A percentile compares a stretch with the other conserved stretches of the same genome.
Conservation (phyloP, 2,113 vertebrate genomes). For the Calidris pugnax region DNA sequence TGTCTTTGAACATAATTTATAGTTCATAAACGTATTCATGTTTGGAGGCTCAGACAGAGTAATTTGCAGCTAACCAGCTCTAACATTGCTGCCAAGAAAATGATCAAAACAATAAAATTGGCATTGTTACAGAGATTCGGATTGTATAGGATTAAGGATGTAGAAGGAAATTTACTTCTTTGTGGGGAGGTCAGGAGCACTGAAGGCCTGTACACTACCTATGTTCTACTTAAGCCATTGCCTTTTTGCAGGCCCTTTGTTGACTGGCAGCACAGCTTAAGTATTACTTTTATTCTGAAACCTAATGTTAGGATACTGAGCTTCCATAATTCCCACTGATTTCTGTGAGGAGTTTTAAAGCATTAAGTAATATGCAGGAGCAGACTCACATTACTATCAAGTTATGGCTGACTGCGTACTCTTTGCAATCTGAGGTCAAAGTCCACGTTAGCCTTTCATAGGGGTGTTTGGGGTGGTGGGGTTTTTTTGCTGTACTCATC, state of each 20-base stretch:
- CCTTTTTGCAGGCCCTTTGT: not conserved
- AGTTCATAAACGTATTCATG: constrained; percentile 15
- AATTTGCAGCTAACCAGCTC: constrained; percentile 44
- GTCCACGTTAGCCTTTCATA: not conserved
- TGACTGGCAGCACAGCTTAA: not conserved
- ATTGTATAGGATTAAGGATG: constrained; percentile 20
- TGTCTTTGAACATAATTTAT: constrained; percentile 40
- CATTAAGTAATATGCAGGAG: not conserved
- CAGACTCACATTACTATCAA: not conserved
- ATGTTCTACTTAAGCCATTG: not conserved
- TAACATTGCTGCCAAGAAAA: constrained; percentile 37
- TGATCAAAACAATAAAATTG: constrained; percentile 44
- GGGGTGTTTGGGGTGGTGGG: rapidly evolving
- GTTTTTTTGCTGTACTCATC: not conserved
- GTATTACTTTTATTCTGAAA: not conserved
- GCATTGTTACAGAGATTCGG: constrained; percentile 44
- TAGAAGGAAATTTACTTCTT: not conserved
- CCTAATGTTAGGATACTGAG: not conserved
- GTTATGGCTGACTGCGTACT: not conserved
- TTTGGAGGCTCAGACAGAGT: constrained; percentile 9
- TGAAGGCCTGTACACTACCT: not conserved
- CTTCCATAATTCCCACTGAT: not conserved
- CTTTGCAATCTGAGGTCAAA: not conserved
- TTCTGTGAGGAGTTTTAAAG: not conserved
- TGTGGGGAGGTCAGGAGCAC: not conserved